Evolutionary conservation across 1,140 invertebrate genomes (phyloP), one percentile per base, ranked within the genome.

Genomic region (Hestina assimilis): DNA sequence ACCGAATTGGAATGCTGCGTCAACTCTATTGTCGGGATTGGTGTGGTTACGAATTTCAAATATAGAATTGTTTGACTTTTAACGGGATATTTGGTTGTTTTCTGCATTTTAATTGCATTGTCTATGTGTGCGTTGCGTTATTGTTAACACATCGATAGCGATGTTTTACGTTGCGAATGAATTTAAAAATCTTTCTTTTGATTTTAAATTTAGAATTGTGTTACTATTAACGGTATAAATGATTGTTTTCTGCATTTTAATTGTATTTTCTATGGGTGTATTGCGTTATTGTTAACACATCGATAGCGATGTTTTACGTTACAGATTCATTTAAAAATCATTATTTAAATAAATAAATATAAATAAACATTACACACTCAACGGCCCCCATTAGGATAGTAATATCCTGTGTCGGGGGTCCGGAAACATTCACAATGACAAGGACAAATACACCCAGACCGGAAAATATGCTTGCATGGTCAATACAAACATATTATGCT

Each of bases 1-100:
- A 73, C 75, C 77, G 79, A 79, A 82, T 85, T 82, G 82, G 77
- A 82, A 82, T 75, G 72, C 69, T 55, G 61, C 63, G 66, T 57
- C 54, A 53, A 59, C 61, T 79, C 79, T 83, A 85, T 85, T 85
- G 82, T 83, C 59, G 71, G n/a, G 69, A 73, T 75, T 75, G 75
- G 72, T 69, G 71, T 67, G 55, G 65, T 53, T 45, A 35, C 31
- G 12, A 8, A 28, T 74, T 74, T 75, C 62, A 59, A 64, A 72
- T 77, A 75, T 74, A 64, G 75, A 79, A 71, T 62, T 62, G 45
- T 47, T 47, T 20, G 28, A 9, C 20, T 47, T 33, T 15, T n/a
- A 33, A 47, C 20, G 11, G 11, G 19, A 26, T 38, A 21, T 26
- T 46, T 38, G 9, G 23, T n/a, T 26, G 24, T 17, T 45, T 9